A percentile compares a stretch with the other conserved stretches of the same genome.
phyloP scores from a whole-genome alignment of 2,113 vertebrate genomes.

The Myrmophylax atrothorax region DNA sequence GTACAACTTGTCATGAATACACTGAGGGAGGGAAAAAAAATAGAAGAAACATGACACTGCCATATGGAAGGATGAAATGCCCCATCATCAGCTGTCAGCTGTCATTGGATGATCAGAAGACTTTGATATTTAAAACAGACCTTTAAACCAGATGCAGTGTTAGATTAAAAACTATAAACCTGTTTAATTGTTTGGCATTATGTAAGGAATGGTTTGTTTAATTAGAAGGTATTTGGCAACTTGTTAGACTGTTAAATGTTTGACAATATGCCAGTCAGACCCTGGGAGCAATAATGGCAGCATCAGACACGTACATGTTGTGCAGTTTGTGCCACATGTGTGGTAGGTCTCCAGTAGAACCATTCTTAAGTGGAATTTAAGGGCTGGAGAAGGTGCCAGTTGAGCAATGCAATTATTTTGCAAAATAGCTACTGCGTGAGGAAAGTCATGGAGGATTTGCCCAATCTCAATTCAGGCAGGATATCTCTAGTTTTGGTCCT shows the following conservation, averaged over 20 bases:
- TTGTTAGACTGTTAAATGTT: conserved; percentile 23
- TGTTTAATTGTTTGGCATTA: conserved; percentile 42
- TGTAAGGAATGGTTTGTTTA: conserved; percentile 40
- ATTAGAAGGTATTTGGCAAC: conserved; percentile 59
- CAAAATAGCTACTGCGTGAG: not conserved
- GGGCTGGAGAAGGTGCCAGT: not conserved
- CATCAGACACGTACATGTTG: not conserved
- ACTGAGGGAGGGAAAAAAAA: not conserved
- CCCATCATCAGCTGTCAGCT: conserved; percentile 21
- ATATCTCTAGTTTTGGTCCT: not conserved
- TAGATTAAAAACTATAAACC: conserved; percentile 32
- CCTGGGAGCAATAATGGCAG: not conserved
- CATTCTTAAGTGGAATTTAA: not conserved
- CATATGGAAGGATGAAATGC: not conserved
- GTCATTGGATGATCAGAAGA: conserved; percentile 13
- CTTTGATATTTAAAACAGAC: conserved; percentile 43
- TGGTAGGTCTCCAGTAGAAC: not conserved
- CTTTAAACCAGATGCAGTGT: conserved; percentile 24
- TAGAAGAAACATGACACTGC: not conserved
- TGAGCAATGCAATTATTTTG: not conserved
- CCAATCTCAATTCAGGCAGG: not conserved
- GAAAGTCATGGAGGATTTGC: not conserved
- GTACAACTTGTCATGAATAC: not conserved
- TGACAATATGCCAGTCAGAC: conserved; percentile 50
- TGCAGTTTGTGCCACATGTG: not conserved